Percentiles rank a stretch among this genome's conserved stretches.
Evolutionary conservation across 23 tunicate species (phyloP).

Genomic region (Corella eumyota): DNA sequence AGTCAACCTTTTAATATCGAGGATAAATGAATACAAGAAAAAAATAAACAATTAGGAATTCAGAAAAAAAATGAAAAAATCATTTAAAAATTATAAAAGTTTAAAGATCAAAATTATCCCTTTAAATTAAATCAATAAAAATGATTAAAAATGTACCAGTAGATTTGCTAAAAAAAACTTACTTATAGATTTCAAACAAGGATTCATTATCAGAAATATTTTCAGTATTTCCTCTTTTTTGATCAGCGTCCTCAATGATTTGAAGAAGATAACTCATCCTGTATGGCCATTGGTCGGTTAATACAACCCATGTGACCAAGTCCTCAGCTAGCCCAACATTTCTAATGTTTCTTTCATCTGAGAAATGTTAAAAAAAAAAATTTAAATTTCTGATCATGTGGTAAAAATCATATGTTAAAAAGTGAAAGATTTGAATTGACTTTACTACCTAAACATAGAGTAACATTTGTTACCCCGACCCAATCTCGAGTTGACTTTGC

Average conservation of each 20-base stretch:
- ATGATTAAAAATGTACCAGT: background rate
- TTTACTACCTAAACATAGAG: too few relatives aligned
- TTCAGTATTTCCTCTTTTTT: conserved; percentile 30
- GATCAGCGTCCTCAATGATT: conserved; percentile 70
- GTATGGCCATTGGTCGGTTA: conserved; percentile 96
- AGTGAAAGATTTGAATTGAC: too few relatives aligned
- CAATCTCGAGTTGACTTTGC: too few relatives aligned
- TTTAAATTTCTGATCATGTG: background rate
- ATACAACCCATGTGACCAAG: conserved; percentile 70
- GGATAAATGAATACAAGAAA: too few relatives aligned
- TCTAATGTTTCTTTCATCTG: conserved; percentile 7
- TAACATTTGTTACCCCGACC: too few relatives aligned
- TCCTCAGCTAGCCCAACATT: conserved; percentile 29
- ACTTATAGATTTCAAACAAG: conserved; percentile 62
- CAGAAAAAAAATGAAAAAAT: too few relatives aligned
- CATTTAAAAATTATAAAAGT: too few relatives aligned
- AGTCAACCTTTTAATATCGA: too few relatives aligned
- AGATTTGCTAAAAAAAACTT: conserved; percentile 7
- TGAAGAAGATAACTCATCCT: conserved; percentile 78
- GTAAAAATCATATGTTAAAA: background rate
- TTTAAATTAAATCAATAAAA: too few relatives aligned
- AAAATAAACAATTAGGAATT: too few relatives aligned
- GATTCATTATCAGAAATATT: conserved; percentile 25
- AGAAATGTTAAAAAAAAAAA: background rate
- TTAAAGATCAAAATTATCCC: too few relatives aligned